Evolutionary conservation across 2,113 vertebrate species (phyloP).

Genomic region (Ciconia maguari): DNA sequence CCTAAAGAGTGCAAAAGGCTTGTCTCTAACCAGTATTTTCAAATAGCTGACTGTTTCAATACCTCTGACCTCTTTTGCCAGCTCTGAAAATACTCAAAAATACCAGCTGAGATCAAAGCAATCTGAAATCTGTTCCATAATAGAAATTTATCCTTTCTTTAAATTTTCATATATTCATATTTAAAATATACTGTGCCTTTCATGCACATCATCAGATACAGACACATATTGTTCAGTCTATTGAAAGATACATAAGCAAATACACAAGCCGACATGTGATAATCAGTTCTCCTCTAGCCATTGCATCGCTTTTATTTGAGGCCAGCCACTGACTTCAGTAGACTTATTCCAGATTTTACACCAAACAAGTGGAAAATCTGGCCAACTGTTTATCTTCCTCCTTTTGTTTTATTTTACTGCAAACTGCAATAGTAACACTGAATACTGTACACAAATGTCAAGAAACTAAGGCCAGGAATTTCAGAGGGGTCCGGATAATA

Average conservation of each 20-base stretch:
- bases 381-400: background rate
- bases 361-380: background rate
- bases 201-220: background rate
- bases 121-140: background rate
- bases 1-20: background rate
- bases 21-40: background rate
- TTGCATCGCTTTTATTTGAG: background rate
- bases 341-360: constrained; percentile 17
- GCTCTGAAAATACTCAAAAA: background rate
- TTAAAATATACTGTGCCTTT: background rate
- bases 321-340: background rate
- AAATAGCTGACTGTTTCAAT: background rate
- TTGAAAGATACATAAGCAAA: background rate
- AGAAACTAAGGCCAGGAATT: background rate
- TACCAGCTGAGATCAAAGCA: background rate
- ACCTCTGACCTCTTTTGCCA: background rate
- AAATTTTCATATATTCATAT: background rate
- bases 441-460: background rate
- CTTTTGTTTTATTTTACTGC: background rate
- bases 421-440: background rate
- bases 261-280: background rate
- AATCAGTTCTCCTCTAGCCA: background rate
- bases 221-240: background rate
- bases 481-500: background rate
- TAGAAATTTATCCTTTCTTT: background rate